phyloP scores from a whole-genome alignment of 2,797 vertebrate species.

The Sebastes alutus region DNA sequence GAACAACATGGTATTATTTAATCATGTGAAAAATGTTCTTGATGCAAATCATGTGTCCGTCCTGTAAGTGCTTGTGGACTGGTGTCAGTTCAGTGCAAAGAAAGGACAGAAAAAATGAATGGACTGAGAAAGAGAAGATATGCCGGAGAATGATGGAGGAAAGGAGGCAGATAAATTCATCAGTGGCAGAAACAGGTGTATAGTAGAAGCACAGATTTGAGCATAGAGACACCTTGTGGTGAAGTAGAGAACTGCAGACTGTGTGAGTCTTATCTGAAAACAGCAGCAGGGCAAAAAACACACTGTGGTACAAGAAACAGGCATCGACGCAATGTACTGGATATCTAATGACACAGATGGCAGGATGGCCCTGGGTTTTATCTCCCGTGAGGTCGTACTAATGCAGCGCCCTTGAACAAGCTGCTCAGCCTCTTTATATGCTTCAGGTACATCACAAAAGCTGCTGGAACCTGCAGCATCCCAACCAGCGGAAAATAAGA shows the following conservation, averaged over 20 bases:
- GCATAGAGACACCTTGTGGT: slow-evolving; percentile 77
- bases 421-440: background rate
- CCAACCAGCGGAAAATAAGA: background rate
- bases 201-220: slow-evolving; percentile 36
- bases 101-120: background rate
- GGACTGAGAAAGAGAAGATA: background rate
- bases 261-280: background rate
- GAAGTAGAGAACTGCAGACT: slow-evolving; percentile 46
- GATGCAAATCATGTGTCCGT: background rate
- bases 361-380: slow-evolving; percentile 12
- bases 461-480: background rate
- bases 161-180: background rate
- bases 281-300: background rate
- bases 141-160: background rate
- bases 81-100: background rate
- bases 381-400: background rate
- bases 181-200: slow-evolving; percentile 15
- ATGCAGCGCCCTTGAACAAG: background rate
- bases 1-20: background rate
- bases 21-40: background rate
- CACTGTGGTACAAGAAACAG: background rate
- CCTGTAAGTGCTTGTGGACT: background rate
- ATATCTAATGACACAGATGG: slow-evolving; percentile 26
- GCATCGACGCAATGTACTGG: slow-evolving; percentile 2
- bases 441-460: background rate